Evolutionary conservation across 2,113 vertebrate genomes (phyloP).

Genomic region (Antechinus flavipes): DNA sequence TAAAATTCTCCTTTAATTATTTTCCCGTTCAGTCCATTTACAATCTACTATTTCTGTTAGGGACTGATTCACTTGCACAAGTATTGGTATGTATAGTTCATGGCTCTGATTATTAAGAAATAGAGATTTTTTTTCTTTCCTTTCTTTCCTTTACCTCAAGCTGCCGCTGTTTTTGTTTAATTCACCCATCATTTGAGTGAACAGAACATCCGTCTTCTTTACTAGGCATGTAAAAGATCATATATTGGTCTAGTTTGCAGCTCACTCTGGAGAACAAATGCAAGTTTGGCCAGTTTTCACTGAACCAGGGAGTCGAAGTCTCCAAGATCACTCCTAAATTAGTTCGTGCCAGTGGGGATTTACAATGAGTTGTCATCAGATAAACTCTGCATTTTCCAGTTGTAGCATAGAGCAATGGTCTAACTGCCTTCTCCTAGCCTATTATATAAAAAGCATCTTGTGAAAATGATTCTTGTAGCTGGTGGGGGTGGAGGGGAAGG

Average conservation of each 20-base stretch:
- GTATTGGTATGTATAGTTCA: neutral
- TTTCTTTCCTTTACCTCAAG: constrained; percentile 43
- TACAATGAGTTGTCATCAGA: constrained; percentile 27
- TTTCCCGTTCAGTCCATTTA: neutral
- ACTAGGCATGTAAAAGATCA: constrained; percentile 40
- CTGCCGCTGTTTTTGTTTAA: constrained; percentile 1
- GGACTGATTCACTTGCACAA: constrained; percentile 35
- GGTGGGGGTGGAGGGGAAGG: neutral
- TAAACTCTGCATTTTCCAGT: constrained; percentile 49
- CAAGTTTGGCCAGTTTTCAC: constrained; percentile 49
- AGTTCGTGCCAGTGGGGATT: neutral
- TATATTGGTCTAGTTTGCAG: constrained; percentile 25
- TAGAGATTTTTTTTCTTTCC: neutral
- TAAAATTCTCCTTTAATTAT: constrained; percentile 38
- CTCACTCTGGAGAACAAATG: constrained; percentile 34
- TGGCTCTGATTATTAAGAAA: constrained; percentile 22
- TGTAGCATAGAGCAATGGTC: constrained; percentile 24
- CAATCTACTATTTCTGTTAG: constrained; percentile 7
- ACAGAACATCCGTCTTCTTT: constrained; percentile 39
- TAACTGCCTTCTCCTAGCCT: constrained; percentile 26
- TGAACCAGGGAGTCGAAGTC: constrained; percentile 2
- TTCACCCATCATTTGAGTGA: constrained; percentile 37
- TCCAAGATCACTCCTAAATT: constrained; percentile 39
- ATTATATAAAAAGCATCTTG: constrained; percentile 44
- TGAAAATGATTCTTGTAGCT: constrained; percentile 51